These are phyloP conservation scores for Elanoides forficatus DNA, from an alignment of 2,113 vertebrate species.

Conservation along the genomic window DNA sequence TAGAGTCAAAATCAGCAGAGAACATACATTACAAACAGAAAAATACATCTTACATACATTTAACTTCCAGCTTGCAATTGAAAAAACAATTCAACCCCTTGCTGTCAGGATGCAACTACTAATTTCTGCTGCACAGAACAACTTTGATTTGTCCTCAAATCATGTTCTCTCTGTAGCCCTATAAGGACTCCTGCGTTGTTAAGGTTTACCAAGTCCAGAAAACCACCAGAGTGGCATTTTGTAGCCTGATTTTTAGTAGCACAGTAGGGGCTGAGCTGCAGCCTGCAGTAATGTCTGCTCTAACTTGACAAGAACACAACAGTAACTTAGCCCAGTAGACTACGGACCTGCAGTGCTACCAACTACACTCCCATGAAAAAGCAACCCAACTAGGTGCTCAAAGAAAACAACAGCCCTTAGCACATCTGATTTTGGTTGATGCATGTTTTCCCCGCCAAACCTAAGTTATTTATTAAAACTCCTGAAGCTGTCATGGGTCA, in stretches of 20 bases:
- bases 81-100: background rate
- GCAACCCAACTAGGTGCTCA: background rate
- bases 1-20: background rate
- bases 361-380: background rate
- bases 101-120: background rate
- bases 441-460: background rate
- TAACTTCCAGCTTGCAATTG: background rate
- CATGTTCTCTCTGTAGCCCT: rapidly evolving
- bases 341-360: background rate
- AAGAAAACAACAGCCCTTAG: background rate
- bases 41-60: background rate
- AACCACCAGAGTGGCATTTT: background rate
- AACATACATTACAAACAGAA: background rate
- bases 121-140: background rate
- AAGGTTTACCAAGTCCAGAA: background rate
- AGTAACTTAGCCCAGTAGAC: background rate
- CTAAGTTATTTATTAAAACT: background rate
- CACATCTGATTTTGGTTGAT: background rate
- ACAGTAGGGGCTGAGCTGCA: background rate
- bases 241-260: background rate
- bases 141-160: background rate
- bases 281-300: background rate
- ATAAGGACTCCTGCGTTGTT: background rate
- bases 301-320: background rate
- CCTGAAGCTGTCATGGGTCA: background rate